These are phyloP conservation scores for Scleropages formosus DNA, from an alignment of 2,797 vertebrate species.

Conservation along the genomic window DNA sequence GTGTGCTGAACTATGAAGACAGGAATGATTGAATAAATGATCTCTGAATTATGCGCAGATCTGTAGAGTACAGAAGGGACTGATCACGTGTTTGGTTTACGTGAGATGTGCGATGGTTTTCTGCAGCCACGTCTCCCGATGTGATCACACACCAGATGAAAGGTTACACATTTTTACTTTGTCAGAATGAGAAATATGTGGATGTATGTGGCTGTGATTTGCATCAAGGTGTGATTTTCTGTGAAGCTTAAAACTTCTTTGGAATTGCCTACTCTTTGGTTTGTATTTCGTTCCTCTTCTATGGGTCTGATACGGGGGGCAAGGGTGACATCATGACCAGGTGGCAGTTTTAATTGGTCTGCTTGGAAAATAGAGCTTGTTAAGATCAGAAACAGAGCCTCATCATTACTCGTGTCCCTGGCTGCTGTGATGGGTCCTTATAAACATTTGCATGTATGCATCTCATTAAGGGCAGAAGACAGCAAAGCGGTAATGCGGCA, in stretches of 20 bases:
- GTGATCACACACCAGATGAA: slow-evolving; percentile 46
- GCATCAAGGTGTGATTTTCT: not conserved
- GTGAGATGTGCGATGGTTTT: slow-evolving; percentile 43
- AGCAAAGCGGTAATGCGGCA: not conserved
- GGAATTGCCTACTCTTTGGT: not conserved
- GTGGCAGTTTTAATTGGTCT: not conserved
- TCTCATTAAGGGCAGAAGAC: not conserved
- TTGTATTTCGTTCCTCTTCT: not conserved
- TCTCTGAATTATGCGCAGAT: slow-evolving; percentile 35
- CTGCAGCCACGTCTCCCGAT: slow-evolving; percentile 37
- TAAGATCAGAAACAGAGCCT: not conserved
- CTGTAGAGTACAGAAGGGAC: slow-evolving; percentile 33
- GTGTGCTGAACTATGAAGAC: slow-evolving; percentile 30
- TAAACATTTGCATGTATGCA: not conserved
- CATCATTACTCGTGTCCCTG: not conserved
- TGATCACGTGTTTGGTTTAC: slow-evolving; percentile 44
- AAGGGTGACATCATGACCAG: not conserved
- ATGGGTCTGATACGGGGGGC: not conserved
- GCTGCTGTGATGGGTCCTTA: not conserved
- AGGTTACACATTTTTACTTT: slow-evolving; percentile 4
- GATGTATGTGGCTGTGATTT: too few species aligned
- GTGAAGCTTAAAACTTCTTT: not conserved
- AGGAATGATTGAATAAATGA: slow-evolving; percentile 33
- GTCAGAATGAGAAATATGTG: not conserved
- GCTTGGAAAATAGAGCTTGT: not conserved